Percentiles rank a stretch among this genome's conserved stretches.
phyloP scores from a whole-genome alignment of 2,888 invertebrate species.

The Polyommatus icarus region DNA sequence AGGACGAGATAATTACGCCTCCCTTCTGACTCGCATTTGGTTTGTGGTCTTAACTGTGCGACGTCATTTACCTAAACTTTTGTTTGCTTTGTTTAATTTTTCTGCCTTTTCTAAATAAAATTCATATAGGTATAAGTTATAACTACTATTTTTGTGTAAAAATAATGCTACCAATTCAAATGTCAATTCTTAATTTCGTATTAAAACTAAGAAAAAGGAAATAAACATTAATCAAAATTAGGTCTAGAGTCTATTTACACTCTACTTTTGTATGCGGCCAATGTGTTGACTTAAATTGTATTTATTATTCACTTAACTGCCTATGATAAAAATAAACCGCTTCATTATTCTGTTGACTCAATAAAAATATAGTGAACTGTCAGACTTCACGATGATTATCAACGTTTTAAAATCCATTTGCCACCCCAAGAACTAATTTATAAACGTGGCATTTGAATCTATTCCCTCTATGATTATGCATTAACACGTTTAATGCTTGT shows the following conservation, averaged over 20 bases:
- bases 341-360: not conserved
- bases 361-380: not conserved
- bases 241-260: not conserved
- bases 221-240: not conserved
- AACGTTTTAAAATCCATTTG: not conserved
- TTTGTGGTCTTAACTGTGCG: constrained; percentile 57
- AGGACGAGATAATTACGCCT: constrained; percentile 75
- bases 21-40: constrained; percentile 47
- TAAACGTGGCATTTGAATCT: not conserved
- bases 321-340: not conserved
- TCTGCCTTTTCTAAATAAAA: not conserved
- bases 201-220: not conserved
- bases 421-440: not conserved
- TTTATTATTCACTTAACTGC: not conserved
- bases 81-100: constrained; percentile 61
- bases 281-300: not conserved
- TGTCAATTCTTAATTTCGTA: not conserved
- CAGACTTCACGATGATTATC: not conserved
- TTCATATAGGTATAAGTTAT: not conserved
- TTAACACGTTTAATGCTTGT: not conserved
- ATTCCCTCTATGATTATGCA: not conserved
- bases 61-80: constrained; percentile 78
- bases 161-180: not conserved
- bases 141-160: not conserved
- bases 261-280: no score